A percentile compares a stretch with the other conserved stretches of the same genome.
Evolutionary conservation across 2,797 vertebrate genomes (phyloP).

Genomic region (Pangasius krempfi): DNA sequence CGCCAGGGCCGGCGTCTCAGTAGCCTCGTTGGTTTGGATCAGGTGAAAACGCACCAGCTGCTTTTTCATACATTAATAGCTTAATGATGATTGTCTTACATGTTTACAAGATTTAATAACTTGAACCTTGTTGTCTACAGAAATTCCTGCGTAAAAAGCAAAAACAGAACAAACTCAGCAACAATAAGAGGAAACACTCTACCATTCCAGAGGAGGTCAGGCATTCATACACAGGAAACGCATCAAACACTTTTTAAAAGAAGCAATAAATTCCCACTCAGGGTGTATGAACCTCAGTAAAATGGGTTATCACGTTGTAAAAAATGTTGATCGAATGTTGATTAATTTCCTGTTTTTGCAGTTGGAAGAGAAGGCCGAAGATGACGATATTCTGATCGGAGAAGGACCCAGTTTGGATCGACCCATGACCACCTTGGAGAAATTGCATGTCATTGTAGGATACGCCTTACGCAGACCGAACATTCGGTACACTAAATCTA

Average conservation of each 20-base stretch:
- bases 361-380: slow-evolving; percentile 48
- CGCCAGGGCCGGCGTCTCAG: slow-evolving; percentile 71
- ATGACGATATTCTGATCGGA: slow-evolving; percentile 75
- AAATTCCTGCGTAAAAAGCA: slow-evolving; percentile 75
- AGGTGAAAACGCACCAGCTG: slow-evolving; percentile 64
- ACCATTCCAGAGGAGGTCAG: slow-evolving; percentile 74
- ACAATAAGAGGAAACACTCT: slow-evolving; percentile 67
- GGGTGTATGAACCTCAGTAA: too few species aligned
- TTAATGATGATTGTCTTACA: background rate
- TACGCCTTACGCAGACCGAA: slow-evolving; percentile 79
- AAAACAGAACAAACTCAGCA: slow-evolving; percentile 59
- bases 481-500: slow-evolving; percentile 76
- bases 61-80: background rate
- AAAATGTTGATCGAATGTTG: too few species aligned
- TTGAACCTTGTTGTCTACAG: slow-evolving; percentile 56
- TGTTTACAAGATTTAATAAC: background rate
- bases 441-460: slow-evolving; percentile 87
- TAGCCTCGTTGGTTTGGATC: slow-evolving; percentile 74
- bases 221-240: background rate
- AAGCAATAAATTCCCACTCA: background rate
- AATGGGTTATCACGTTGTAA: background rate
- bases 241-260: background rate
- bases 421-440: slow-evolving; percentile 85
- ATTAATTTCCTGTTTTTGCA: background rate
- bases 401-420: slow-evolving; percentile 78